Evolutionary conservation across 2,113 vertebrate species (phyloP), one percentile per base, ranked within the genome.

Genomic region (Clarias macrocephalus): DNA sequence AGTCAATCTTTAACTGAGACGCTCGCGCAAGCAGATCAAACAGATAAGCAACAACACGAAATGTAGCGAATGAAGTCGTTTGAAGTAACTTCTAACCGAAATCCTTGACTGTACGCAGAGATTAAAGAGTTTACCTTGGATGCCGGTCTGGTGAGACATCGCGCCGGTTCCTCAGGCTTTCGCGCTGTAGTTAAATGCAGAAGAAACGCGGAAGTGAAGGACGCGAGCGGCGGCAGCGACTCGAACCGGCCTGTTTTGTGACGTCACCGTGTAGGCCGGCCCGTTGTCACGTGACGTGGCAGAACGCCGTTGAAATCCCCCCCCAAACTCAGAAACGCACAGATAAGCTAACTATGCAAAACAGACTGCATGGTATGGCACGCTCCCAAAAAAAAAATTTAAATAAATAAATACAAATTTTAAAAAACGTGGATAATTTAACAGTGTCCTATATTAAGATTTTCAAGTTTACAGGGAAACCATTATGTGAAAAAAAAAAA

Each of bases 121-220:
- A 1, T 28, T 1, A 19, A 23, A 73, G 21, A 28, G 3, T 87
- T 89, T 96, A 97, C 96, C 96, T 96, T 96, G 95, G 91, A 97
- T 97, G 85, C 96, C 96, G 87, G 96, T 97, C 91, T 97, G 96
- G 91, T 97, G 96, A 91, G 96, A 97, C 96, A 97, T 96, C 85
- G n/a, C 37, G 21, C 19, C 56, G 42, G 65, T 87, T 37, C 80
- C 81, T 72, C 60, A 21, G n/a, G 33, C 54, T 83, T 52, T 68
- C 70, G 54, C 3, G 3, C 33, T 37, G 33, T 82, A 79, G 57
- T 56, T 73, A n/a, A 89, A 85, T 72, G 80, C 88, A 73, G 76
- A 84, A 77, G 37, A 82, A 87, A 91, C 80, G 86, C 85, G 87
- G 89, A 90, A 91, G 79, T 72, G 30, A 33, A 54, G 52, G 83